Percentiles rank a stretch among this genome's conserved stretches.
phyloP scores from a whole-genome alignment of 1,140 invertebrate species.

The Leptinotarsa defecta region DNA sequence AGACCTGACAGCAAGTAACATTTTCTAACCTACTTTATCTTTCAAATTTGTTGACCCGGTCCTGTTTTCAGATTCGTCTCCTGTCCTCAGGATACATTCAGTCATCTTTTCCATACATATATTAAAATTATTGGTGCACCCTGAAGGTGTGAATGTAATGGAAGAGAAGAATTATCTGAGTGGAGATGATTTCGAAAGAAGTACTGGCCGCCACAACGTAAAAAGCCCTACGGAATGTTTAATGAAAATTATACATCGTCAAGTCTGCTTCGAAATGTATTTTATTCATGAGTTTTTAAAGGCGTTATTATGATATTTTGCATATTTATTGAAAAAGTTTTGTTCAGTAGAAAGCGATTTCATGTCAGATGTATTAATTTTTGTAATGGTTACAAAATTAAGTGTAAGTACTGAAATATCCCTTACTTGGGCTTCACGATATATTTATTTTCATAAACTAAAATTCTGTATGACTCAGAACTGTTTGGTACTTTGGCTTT shows the following conservation, averaged over 20 bases:
- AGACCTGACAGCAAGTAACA: no score
- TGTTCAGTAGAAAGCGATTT: neutral
- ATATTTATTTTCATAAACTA: no score
- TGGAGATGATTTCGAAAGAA: neutral
- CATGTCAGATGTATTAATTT: neutral
- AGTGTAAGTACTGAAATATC: no score
- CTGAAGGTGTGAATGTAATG: constrained; percentile 2
- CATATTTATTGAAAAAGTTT: constrained; percentile 9
- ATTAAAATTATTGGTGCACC: neutral
- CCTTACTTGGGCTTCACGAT: no score
- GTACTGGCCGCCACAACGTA: neutral
- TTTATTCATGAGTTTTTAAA: constrained; percentile 1
- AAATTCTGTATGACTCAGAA: no score
- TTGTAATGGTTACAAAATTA: neutral
- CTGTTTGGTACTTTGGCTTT: no score
- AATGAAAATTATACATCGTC: constrained; percentile 6
- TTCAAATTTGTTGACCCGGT: neutral
- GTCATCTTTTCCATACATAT: neutral
- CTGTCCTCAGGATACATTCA: neutral
- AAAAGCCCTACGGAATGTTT: constrained; percentile 2
- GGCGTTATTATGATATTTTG: constrained; percentile 2
- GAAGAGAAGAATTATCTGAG: neutral
- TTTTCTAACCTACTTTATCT: no score
- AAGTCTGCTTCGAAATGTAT: neutral
- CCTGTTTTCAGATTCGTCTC: neutral